Percentiles rank a stretch among this genome's conserved stretches.
phyloP scores from a whole-genome alignment of 1,140 invertebrate species.

The Akabosia matsudoensis region DNA sequence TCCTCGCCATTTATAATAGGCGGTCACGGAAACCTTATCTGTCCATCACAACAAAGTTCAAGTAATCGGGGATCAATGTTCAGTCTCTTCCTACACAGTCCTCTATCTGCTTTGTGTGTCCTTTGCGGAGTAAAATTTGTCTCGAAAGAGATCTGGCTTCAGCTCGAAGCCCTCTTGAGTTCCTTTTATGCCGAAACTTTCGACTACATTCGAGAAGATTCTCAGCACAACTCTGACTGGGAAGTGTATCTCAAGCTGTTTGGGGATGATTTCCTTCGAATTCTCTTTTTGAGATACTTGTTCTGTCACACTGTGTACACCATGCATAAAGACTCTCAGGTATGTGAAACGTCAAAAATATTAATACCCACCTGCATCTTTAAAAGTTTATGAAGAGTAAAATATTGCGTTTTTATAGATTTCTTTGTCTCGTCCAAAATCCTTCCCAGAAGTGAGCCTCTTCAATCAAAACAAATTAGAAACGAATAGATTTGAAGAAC shows the following conservation, averaged over 20 bases:
- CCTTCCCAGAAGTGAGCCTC: conserved; percentile 15
- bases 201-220: background rate
- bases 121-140: conserved; percentile 84
- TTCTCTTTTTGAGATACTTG: conserved; percentile 81
- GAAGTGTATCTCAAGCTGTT: conserved; percentile 80
- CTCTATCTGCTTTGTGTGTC: conserved; percentile 87
- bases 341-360: background rate
- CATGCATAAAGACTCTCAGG: conserved; percentile 11
- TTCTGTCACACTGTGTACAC: conserved; percentile 64
- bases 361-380: background rate
- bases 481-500: conserved; percentile 19
- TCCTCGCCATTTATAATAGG: background rate
- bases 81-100: conserved; percentile 91
- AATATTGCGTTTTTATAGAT: background rate
- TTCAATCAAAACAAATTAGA: conserved; percentile 17
- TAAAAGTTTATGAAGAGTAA: background rate
- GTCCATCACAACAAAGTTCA: conserved; percentile 14
- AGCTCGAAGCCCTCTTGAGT: background rate
- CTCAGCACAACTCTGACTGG: conserved; percentile 17
- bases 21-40: background rate
- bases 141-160: conserved; percentile 80
- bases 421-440: conserved; percentile 3
- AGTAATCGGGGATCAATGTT: conserved; percentile 72
- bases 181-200: background rate
- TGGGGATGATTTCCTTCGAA: conserved; percentile 87